Conservation (phyloP, 1,140 invertebrate species). For the Sipha flava region DNA sequence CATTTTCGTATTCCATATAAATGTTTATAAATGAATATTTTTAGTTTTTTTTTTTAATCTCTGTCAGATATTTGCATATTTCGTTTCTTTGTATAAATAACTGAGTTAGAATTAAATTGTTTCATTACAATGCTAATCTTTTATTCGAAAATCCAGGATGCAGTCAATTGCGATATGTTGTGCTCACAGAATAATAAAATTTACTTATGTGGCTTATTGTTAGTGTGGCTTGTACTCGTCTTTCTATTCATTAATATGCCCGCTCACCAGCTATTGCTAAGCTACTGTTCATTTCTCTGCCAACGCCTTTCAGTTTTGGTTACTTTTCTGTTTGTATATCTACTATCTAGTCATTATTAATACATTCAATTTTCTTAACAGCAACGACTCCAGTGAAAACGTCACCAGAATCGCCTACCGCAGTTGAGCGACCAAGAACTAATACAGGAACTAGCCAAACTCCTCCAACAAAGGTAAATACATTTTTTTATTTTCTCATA, state of each 20-base stretch:
- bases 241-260: slow-evolving; percentile 16
- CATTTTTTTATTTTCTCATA: neutral
- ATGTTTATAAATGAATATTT: too few species aligned
- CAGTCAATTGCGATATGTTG: neutral
- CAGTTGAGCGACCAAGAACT: slow-evolving; percentile 12
- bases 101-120: neutral
- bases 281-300: neutral
- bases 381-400: slow-evolving; percentile 26
- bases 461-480: slow-evolving; percentile 16
- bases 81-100: neutral
- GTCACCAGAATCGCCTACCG: slow-evolving; percentile 22
- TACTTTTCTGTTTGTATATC: neutral
- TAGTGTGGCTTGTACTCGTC: neutral
- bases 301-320: slow-evolving; percentile 7
- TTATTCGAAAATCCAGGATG: neutral
- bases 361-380: neutral
- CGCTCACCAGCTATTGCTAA: neutral
- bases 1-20: too few species aligned
- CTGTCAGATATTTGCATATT: neutral
- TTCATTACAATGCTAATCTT: neutral
- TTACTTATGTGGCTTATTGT: neutral
- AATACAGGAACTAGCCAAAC: neutral
- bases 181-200: slow-evolving; percentile 9
- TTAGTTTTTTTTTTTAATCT: neutral
- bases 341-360: neutral